A percentile compares a stretch with the other conserved stretches of the same genome.
These are phyloP conservation scores for Stichodactyla mertensii DNA, from an alignment of 64 coral and sea anemone species.

Conservation along the genomic window DNA sequence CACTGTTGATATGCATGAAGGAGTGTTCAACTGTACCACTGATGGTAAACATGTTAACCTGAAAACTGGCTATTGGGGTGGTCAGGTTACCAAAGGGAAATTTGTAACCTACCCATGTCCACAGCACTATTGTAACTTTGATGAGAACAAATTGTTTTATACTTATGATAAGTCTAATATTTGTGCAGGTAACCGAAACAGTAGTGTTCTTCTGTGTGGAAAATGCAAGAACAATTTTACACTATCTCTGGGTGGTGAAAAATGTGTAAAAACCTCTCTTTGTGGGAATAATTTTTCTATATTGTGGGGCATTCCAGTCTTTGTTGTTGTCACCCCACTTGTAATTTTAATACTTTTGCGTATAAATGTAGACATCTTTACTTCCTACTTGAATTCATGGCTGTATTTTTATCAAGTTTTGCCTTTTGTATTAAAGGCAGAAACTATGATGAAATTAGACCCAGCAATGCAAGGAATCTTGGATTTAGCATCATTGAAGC, in stretches of 20 bases:
- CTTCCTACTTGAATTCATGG: slow-evolving; percentile 64
- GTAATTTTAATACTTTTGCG: slow-evolving; percentile 37
- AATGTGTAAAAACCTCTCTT: slow-evolving; percentile 12
- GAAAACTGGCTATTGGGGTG: slow-evolving; percentile 61
- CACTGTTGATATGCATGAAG: neutral
- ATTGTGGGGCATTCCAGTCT: slow-evolving; percentile 25
- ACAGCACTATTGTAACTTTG: slow-evolving; percentile 31
- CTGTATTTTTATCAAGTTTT: slow-evolving; percentile 68
- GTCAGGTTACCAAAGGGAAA: neutral
- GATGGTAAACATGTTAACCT: slow-evolving; percentile 36
- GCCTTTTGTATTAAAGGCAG: slow-evolving; percentile 21
- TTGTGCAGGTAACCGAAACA: slow-evolving; percentile 46
- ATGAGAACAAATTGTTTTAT: neutral
- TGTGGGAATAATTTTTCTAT: neutral
- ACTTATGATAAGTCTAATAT: slow-evolving; percentile 20
- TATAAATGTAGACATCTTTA: slow-evolving; percentile 60
- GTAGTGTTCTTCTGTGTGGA: slow-evolving; percentile 49
- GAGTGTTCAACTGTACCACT: slow-evolving; percentile 26
- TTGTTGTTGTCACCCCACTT: slow-evolving; percentile 24
- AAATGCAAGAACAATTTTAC: slow-evolving; percentile 46
- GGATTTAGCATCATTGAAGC: slow-evolving; percentile 20
- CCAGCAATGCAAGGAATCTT: slow-evolving; percentile 29
- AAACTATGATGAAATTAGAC: slow-evolving; percentile 22
- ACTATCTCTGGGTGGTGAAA: slow-evolving; percentile 53
- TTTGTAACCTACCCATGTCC: slow-evolving; percentile 55